Conservation (phyloP, 2,797 vertebrate species). For the Bucorvus abyssinicus region DNA sequence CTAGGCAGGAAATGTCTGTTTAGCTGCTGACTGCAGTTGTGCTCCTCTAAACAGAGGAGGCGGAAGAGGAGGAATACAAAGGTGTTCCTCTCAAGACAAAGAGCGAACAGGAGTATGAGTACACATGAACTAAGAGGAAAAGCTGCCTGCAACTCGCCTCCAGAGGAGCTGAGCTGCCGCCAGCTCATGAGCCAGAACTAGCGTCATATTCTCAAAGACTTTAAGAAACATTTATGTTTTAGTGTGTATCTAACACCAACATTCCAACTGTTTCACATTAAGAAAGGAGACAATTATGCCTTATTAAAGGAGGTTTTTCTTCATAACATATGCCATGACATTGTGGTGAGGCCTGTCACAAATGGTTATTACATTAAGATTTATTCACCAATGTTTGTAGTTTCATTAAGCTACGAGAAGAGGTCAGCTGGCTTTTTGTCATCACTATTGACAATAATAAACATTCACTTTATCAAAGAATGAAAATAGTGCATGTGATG, state of each 20-base stretch:
- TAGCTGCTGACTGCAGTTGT: not conserved
- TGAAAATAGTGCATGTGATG: constrained; percentile 39
- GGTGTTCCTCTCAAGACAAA: not conserved
- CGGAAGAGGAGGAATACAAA: not conserved
- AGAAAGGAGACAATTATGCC: not conserved
- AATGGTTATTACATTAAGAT: not conserved
- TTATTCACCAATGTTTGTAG: not conserved
- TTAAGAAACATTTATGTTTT: not conserved
- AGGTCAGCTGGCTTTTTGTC: constrained; percentile 30
- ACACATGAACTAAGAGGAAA: not conserved
- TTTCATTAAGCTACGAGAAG: not conserved
- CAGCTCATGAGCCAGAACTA: not conserved
- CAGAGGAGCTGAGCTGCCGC: not conserved
- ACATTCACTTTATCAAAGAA: not conserved
- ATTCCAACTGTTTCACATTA: not conserved
- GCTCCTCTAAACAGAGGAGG: not conserved
- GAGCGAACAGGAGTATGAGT: not conserved
- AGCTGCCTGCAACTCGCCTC: not conserved
- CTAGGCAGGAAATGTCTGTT: not conserved
- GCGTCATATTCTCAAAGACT: not conserved
- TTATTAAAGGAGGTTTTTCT: not conserved
- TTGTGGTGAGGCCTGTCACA: not conserved
- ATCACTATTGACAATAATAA: constrained; percentile 37
- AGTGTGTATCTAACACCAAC: not conserved
- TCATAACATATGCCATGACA: not conserved